Evolutionary conservation across 2,797 vertebrate genomes (phyloP).

Genomic region (Sciurus vulgaris): DNA sequence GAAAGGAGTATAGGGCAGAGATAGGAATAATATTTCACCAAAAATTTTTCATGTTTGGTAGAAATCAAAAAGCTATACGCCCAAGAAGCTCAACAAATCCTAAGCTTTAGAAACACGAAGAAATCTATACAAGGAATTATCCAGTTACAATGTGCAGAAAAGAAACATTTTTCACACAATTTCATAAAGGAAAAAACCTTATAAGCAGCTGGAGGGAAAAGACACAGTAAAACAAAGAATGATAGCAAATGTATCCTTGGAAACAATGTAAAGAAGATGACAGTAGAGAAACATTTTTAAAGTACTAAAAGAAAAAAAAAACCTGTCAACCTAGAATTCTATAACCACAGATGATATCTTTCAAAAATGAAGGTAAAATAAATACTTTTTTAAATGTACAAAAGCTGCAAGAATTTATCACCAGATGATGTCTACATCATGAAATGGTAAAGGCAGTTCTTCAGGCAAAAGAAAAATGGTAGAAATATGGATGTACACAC

Average conservation of each 20-base stretch:
- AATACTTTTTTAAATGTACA: not conserved
- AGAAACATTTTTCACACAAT: not conserved
- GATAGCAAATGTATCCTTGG: not conserved
- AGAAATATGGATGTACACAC: not conserved
- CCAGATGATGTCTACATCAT: not conserved
- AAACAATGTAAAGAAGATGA: not conserved
- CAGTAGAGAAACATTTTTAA: not conserved
- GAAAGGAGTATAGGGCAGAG: not conserved
- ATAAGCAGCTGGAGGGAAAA: not conserved
- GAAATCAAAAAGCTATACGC: not conserved
- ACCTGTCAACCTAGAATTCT: not conserved
- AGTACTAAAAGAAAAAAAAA: not conserved
- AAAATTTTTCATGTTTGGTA: not conserved
- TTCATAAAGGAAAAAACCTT: not conserved
- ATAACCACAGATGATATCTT: not conserved
- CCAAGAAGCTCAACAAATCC: not conserved
- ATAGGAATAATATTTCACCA: not conserved
- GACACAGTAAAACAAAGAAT: not conserved
- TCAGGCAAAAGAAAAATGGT: slow-evolving; percentile 3
- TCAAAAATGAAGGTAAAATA: not conserved
- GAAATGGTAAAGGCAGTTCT: not conserved
- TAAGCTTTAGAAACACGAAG: not conserved
- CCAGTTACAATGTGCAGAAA: not conserved
- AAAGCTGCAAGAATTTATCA: not conserved
- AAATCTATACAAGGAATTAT: not conserved